Percentiles rank a stretch among this genome's conserved stretches.
phyloP scores from a whole-genome alignment of 2,888 invertebrate genomes.

The Pyrochroa serraticornis region DNA sequence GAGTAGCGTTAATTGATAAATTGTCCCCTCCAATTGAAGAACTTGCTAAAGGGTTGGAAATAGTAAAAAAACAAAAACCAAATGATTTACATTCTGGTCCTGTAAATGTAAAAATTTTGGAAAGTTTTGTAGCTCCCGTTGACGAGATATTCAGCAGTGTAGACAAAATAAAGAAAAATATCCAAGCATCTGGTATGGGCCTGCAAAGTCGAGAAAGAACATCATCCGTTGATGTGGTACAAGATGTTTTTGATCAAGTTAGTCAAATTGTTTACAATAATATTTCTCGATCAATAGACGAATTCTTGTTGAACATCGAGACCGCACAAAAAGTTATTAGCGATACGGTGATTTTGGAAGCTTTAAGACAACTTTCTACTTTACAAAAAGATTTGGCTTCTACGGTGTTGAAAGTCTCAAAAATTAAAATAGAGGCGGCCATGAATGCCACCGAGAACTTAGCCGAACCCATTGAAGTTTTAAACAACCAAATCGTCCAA shows the following conservation, averaged over 20 bases:
- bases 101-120: slow-evolving; percentile 51
- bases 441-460: slow-evolving; percentile 60
- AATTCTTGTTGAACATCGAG: slow-evolving; percentile 53
- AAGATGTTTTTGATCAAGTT: slow-evolving; percentile 55
- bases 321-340: slow-evolving; percentile 46
- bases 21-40: slow-evolving; percentile 69
- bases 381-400: slow-evolving; percentile 53
- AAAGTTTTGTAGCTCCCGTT: slow-evolving; percentile 48
- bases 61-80: slow-evolving; percentile 53
- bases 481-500: slow-evolving; percentile 52
- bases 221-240: slow-evolving; percentile 44
- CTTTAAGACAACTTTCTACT: slow-evolving; percentile 49
- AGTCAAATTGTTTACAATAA: slow-evolving; percentile 53
- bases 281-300: slow-evolving; percentile 51
- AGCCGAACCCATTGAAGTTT: slow-evolving; percentile 60
- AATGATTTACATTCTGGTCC: slow-evolving; percentile 60
- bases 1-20: slow-evolving; percentile 67
- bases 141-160: slow-evolving; percentile 51
- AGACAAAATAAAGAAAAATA: slow-evolving; percentile 43
- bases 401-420: slow-evolving; percentile 44
- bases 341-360: slow-evolving; percentile 50
- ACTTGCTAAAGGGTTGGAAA: slow-evolving; percentile 65
- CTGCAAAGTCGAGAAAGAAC: slow-evolving; percentile 35
- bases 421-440: slow-evolving; percentile 47
- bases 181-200: slow-evolving; percentile 1